Evolutionary conservation across 2,888 invertebrate genomes (phyloP).

Genomic region (Apamea anceps): DNA sequence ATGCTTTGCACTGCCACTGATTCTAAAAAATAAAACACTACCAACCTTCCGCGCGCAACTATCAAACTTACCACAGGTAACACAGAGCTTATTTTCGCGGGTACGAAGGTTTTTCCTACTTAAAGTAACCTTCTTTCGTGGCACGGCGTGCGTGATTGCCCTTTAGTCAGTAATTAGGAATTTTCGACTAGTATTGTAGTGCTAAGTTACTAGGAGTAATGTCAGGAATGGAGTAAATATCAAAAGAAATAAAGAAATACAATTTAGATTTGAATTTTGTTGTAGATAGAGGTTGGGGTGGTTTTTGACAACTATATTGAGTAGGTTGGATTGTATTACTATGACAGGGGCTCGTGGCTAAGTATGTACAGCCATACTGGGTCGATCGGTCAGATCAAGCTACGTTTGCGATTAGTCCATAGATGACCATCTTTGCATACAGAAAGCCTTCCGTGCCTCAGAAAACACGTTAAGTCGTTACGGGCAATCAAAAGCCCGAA

Average conservation of each 20-base stretch:
- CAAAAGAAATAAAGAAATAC: slow-evolving; percentile 62
- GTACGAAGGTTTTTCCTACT: slow-evolving; percentile 62
- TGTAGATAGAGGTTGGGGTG: not conserved
- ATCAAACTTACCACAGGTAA: slow-evolving; percentile 61
- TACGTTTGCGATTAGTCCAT: too few relatives aligned
- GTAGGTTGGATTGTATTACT: not conserved
- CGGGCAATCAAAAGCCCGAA: not conserved
- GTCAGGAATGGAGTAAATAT: slow-evolving; percentile 62
- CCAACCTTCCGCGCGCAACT: slow-evolving; percentile 51
- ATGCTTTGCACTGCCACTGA: slow-evolving; percentile 65
- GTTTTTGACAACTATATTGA: slow-evolving; percentile 7
- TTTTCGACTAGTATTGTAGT: slow-evolving; percentile 65
- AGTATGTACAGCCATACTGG: not conserved
- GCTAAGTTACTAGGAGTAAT: slow-evolving; percentile 63
- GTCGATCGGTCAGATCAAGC: not conserved
- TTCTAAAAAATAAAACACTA: slow-evolving; percentile 72
- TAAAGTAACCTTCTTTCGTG: slow-evolving; percentile 74
- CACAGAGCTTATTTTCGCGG: slow-evolving; percentile 55
- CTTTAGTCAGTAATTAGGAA: slow-evolving; percentile 79
- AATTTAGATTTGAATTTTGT: slow-evolving; percentile 37
- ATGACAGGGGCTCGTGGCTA: not conserved
- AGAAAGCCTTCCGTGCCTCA: too few relatives aligned
- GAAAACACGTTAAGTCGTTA: not conserved
- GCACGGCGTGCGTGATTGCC: slow-evolving; percentile 77
- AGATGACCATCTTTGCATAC: too few relatives aligned